phyloP scores from a whole-genome alignment of 2,113 vertebrate species.

The Leuciscus idus region DNA sequence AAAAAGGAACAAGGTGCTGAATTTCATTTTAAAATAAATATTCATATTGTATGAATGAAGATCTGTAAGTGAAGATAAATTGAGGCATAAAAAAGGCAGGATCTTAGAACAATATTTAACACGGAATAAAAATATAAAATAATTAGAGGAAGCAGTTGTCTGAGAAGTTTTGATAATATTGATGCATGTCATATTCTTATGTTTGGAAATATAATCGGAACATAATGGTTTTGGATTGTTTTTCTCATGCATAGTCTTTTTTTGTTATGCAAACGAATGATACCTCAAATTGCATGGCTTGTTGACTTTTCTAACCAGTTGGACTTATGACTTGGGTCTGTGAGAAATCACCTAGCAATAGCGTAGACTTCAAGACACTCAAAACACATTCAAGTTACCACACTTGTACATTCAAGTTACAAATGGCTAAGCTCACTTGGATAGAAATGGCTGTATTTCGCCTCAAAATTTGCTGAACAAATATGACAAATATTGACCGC shows the following conservation, averaged over 20 bases:
- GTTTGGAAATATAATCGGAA: too few species aligned
- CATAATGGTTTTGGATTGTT: neutral
- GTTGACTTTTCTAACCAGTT: neutral
- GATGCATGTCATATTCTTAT: neutral
- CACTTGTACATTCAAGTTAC: too few species aligned
- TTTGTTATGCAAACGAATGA: neutral
- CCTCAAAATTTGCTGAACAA: too few species aligned
- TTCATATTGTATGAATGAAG: neutral
- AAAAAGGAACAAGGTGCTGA: neutral
- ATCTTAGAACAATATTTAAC: neutral
- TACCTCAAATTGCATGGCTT: neutral
- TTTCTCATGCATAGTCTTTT: neutral
- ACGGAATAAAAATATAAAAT: neutral
- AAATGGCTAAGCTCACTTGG: too few species aligned
- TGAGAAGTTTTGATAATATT: neutral
- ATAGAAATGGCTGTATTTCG: too few species aligned
- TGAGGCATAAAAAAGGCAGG: neutral
- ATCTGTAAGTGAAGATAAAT: neutral
- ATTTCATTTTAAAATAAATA: neutral
- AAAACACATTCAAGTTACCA: too few species aligned
- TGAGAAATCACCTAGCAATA: too few species aligned
- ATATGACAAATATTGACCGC: too few species aligned
- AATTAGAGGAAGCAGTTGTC: neutral
- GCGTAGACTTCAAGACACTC: too few species aligned
- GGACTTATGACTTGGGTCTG: neutral